phyloP scores from a whole-genome alignment of 2,888 invertebrate species.

The Copidosoma aretas region DNA sequence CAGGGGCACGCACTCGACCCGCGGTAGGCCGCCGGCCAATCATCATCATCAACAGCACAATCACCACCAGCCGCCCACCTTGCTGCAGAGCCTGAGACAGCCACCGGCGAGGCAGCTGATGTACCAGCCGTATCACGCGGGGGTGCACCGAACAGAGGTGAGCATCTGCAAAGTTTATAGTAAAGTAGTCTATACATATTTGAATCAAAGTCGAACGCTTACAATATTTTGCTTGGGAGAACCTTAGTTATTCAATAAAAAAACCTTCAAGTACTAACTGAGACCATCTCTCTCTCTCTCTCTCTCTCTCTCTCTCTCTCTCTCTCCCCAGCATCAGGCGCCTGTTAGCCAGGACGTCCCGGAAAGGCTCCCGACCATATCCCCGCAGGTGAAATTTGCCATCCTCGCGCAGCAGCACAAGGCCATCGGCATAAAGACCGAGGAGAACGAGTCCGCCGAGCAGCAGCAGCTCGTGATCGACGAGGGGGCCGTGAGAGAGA shows the following conservation, averaged over 20 bases:
- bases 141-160: slow-evolving; percentile 45
- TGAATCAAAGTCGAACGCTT: too few relatives aligned
- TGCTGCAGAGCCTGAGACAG: slow-evolving; percentile 44
- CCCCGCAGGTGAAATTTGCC: slow-evolving; percentile 77
- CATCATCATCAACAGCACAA: slow-evolving; percentile 43
- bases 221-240: too few relatives aligned
- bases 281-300: too few relatives aligned
- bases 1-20: slow-evolving; percentile 66
- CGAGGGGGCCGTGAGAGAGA: slow-evolving; percentile 62
- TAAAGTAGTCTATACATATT: too few relatives aligned
- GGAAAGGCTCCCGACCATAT: slow-evolving; percentile 58
- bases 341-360: slow-evolving; percentile 53
- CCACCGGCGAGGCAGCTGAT: slow-evolving; percentile 2
- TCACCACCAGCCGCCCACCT: slow-evolving; percentile 44
- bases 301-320: too few relatives aligned
- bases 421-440: slow-evolving; percentile 59
- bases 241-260: too few relatives aligned
- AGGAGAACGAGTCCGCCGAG: slow-evolving; percentile 68
- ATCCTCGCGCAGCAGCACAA: slow-evolving; percentile 81
- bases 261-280: too few relatives aligned
- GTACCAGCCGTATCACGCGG: slow-evolving; percentile 41
- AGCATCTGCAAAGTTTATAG: too few relatives aligned
- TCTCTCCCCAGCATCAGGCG: not conserved
- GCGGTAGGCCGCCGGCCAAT: slow-evolving; percentile 64
- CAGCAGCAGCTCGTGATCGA: slow-evolving; percentile 75